phyloP scores from a whole-genome alignment of 2,888 invertebrate species.

The Monopis laevigella region DNA sequence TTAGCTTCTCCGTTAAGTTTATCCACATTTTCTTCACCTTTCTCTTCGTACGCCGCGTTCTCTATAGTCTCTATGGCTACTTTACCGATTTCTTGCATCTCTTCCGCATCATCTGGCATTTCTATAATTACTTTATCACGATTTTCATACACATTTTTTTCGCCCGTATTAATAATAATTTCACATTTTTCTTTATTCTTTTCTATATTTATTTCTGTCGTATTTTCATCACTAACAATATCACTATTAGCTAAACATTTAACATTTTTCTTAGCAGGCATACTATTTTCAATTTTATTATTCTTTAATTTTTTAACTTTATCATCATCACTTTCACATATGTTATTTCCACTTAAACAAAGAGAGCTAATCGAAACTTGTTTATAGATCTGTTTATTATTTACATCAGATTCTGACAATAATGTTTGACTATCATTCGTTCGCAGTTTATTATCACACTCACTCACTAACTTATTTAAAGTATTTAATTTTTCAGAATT shows the following conservation, averaged over 20 bases:
- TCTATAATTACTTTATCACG: background rate
- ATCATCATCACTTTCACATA: background rate
- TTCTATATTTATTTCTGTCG: background rate
- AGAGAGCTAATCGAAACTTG: background rate
- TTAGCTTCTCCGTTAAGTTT: background rate
- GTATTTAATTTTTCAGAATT: no score
- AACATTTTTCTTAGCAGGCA: background rate
- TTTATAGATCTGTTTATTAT: background rate
- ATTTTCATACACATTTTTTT: background rate
- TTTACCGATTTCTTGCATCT: background rate
- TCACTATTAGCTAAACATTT: conserved; percentile 1
- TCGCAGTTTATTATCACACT: no score
- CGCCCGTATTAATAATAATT: background rate
- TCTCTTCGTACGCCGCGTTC: background rate
- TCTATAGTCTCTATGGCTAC: background rate
- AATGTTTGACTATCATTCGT: no score
- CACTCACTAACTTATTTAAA: no score
- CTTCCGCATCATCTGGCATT: background rate
- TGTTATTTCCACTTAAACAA: background rate
- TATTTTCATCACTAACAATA: background rate
- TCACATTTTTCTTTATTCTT: background rate
- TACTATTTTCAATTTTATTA: background rate
- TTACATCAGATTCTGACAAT: background rate
- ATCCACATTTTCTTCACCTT: background rate
- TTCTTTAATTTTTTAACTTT: background rate